Evolutionary conservation across 2,797 vertebrate species (phyloP).

Genomic region (Clarias laeviceps): DNA sequence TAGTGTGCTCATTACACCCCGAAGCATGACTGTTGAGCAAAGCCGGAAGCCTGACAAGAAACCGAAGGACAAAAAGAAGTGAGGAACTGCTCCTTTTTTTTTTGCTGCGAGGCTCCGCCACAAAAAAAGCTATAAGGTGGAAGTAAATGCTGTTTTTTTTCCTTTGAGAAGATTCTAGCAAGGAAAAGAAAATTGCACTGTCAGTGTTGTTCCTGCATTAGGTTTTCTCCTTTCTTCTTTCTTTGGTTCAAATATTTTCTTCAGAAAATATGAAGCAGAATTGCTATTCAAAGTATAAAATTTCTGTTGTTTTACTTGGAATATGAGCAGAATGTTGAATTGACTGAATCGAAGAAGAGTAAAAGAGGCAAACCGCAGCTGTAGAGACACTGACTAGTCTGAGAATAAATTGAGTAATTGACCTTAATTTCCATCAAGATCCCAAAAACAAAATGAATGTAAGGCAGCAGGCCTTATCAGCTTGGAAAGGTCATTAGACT

Average conservation of each 20-base stretch:
- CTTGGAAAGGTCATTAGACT: constrained; percentile 64
- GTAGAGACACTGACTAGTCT: constrained; percentile 58
- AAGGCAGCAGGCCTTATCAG: constrained; percentile 64
- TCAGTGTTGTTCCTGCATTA: constrained; percentile 76
- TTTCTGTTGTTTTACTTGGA: constrained; percentile 70
- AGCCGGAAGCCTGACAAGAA: constrained; percentile 89
- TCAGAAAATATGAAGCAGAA: constrained; percentile 77
- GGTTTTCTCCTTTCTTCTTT: constrained; percentile 73
- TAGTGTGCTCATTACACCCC: constrained; percentile 88
- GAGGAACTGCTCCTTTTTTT: constrained; percentile 75
- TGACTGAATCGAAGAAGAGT: constrained; percentile 64
- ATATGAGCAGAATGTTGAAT: constrained; percentile 56
- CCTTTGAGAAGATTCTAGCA: constrained; percentile 75
- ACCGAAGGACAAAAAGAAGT: constrained; percentile 96
- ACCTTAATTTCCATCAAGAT: constrained; percentile 43
- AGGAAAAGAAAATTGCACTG: constrained; percentile 72
- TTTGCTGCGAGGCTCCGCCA: constrained; percentile 60
- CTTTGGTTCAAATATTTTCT: constrained; percentile 66
- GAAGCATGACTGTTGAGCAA: constrained; percentile 80
- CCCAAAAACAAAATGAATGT: constrained; percentile 60
- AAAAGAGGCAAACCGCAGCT: constrained; percentile 49
- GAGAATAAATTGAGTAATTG: constrained; percentile 58
- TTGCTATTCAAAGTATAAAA: constrained; percentile 71
- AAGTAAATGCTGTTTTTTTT: constrained; percentile 71
- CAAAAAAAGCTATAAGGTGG: constrained; percentile 71